Base-by-base conservation (phyloP, 2,888 invertebrate species). In the Xanthorhoe designata region DNA sequence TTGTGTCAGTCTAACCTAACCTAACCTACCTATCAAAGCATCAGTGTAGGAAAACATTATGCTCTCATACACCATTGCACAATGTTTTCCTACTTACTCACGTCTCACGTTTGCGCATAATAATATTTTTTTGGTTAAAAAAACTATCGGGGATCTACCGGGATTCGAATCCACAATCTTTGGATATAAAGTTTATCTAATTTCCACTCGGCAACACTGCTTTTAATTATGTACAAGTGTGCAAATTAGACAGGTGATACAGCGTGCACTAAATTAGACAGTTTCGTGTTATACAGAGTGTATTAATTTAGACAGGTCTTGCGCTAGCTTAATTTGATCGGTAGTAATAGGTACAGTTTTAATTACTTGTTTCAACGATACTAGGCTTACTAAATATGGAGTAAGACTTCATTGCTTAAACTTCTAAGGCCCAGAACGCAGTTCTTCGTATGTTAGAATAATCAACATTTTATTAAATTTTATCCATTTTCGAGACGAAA, bases 271-370 rank as follows among this genome's bases (percentile, higher is more conserved):
- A 42, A 66, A 61, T 54, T 19, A 51, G 55, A 17, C 55, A 56
- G 1, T 50, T 18, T 24, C 15, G 15, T 49, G 61, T 35, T 56
- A 62, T 56, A 62, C 55, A 55, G 49, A 29, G 53, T 66, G 61
- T 58, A 57, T 61, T 66, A 66, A 61, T 61, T 57, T 57, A 29
- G 66, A 57, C 66, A 65, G 19, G 65, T 65, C 42, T 56, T 55
- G 49, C 35, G 42, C 29, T 15, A 29, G 38, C 13, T 53, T 49
- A 66, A 66, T 61, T 61, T 10, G 32, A 53, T 57, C 53, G 49
- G 57, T 51, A 45, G 51, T 38, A 32, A 29, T 50, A 62, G 38
- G 15, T 17, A 52, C 24, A 50, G 51, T 13, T 61, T 62, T 66
- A 66, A 61, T 66, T 61, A 58, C 50, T 54, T 9, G 61, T 58